These are phyloP conservation scores for Charadrius vociferus DNA, from an alignment of 2,113 vertebrate genomes.

Conservation along the genomic window DNA sequence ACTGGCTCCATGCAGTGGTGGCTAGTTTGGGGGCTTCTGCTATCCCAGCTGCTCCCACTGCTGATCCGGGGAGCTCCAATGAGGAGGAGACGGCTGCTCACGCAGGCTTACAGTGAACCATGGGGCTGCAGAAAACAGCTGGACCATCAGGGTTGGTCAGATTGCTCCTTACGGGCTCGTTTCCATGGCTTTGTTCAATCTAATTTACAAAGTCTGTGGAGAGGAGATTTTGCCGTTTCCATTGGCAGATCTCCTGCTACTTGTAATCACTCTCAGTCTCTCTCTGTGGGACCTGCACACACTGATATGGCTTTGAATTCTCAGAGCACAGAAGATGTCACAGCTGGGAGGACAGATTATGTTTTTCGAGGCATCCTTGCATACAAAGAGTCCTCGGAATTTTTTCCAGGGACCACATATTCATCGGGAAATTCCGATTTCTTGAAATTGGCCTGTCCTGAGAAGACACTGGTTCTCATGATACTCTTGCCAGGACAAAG, in stretches of 20 bases:
- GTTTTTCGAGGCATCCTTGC: neutral
- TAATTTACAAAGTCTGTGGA: neutral
- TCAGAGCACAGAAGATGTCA: neutral
- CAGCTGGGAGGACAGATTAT: neutral
- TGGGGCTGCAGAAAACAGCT: neutral
- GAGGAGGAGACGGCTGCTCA: neutral
- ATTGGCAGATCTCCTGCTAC: neutral
- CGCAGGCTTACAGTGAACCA: neutral
- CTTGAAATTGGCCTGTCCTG: neutral
- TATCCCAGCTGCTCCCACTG: neutral
- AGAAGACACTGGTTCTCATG: slow-evolving; percentile 19
- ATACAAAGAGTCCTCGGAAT: neutral
- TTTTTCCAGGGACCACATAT: neutral
- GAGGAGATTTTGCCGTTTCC: neutral
- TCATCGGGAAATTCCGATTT: neutral
- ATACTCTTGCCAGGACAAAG: slow-evolving; percentile 22
- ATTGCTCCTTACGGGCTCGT: neutral
- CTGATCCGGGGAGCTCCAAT: neutral
- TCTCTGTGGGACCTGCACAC: neutral
- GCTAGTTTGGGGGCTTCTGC: neutral
- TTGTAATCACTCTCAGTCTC: neutral
- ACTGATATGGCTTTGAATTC: neutral
- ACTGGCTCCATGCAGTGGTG: neutral
- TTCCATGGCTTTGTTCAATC: neutral
- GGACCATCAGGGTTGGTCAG: neutral